phyloP scores from a whole-genome alignment of 2,113 vertebrate species.

The Jacana jacana region DNA sequence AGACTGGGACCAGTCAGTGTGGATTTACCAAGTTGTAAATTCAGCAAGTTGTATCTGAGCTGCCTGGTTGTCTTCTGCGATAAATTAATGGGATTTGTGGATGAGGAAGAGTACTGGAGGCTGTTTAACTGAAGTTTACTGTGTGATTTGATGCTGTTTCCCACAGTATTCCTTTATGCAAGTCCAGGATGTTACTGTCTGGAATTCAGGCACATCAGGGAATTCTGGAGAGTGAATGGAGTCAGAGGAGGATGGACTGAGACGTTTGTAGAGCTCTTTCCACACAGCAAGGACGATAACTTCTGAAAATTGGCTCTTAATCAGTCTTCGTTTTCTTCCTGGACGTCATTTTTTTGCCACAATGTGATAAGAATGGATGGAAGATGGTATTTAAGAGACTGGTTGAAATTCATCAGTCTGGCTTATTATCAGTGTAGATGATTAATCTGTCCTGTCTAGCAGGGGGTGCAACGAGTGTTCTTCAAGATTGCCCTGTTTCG shows the following conservation, averaged over 20 bases:
- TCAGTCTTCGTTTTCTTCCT: background rate
- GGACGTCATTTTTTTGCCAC: background rate
- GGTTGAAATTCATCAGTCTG: background rate
- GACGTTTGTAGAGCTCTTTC: background rate
- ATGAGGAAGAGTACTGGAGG: background rate
- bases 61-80: background rate
- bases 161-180: background rate
- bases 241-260: background rate
- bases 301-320: constrained; percentile 25
- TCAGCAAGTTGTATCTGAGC: background rate
- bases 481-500: background rate
- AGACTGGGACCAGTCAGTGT: background rate
- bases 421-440: background rate
- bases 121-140: background rate
- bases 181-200: background rate
- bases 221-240: constrained; percentile 20
- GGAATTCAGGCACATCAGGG: background rate
- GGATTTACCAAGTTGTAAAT: background rate
- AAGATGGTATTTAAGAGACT: background rate
- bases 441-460: background rate
- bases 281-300: background rate
- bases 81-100: background rate
- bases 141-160: background rate
- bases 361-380: background rate
- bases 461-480: background rate